Base-by-base conservation (phyloP, 2,797 vertebrate species). In the Melopsittacus undulatus region DNA sequence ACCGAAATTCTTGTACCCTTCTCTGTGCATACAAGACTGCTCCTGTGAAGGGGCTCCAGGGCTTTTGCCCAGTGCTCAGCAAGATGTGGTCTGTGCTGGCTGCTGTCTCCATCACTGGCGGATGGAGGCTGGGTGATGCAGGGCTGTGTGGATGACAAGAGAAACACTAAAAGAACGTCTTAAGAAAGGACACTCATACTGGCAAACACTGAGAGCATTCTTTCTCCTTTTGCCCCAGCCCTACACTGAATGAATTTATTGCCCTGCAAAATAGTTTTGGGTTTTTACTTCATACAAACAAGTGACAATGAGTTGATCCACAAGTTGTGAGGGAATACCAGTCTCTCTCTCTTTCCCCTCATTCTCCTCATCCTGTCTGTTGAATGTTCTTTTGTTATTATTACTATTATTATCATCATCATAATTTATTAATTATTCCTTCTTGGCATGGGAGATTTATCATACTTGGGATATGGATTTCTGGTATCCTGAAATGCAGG, bases 331-430 rank as follows among this genome's bases (percentile, higher is more conserved):
- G 64, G 48, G 26, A 93, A 66, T 64, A 64, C 22, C 12, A 27
- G 0, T 0, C 11, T 64, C 1, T 23, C 15, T 59, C 10, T 70
- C 26, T 61, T 36, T 26, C 14, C 10, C 2, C 11, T 75, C 19
- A 46, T 69, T 27, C 29, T 81, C 13, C 34, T 74, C 38, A 63
- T 26, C 27, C 27, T 4, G 5, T 10, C 20, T 20, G 24, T 43
- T 7, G 1, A 49, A 36, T 43, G 8, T 23, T 62, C 20, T 36
- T 18, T 76, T 63, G 14, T 12, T 29, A 21, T 29, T 72, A 42
- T 29, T 56, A 42, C 22, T 17, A 10, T 4, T 24, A 24, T 24
- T 34, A 57, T 8, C 27, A 34, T 57, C 13, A 56, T 56, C 20
- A 40, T 27, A 1, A n/a, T 57, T 24, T 26, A 26, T 8, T 32